Base-by-base conservation (phyloP, 2,113 vertebrate species). In the Rhynchopsitta pachyrhyncha region DNA sequence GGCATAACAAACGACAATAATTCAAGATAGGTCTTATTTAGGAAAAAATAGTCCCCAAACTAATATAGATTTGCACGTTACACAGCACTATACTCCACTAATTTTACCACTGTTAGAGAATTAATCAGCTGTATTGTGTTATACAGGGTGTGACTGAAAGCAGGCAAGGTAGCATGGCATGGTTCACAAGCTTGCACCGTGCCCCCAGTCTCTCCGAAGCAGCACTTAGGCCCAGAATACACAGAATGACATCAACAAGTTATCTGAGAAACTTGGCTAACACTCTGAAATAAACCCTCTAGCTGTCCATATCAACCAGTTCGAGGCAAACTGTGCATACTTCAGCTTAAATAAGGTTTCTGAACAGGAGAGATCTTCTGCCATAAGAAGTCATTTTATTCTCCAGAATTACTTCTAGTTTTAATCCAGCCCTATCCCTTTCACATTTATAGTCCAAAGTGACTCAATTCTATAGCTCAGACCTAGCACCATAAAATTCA, bases 231-330 rank as follows among this genome's bases (percentile, higher is more conserved):
- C 70, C 84, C 88, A 71, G 85, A 84, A 90, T 29, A 91, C 9
- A 44, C 23, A 35, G 47, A 84, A 75, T 67, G 77, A 91, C 86
- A 95, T 89, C 94, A 95, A 97, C 68, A 88, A 93, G 87, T 93
- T 90, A 92, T 63, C 79, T 47, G 52, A 87, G 68, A 97, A 93
- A 92, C 80, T 62, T 91, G 90, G 85, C 76, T 79, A 88, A 76
- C 46, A 15, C 53, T 90, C 76, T 33, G 63, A 81, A 88, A 63
- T 41, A 85, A 94, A 78, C 19, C 92, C 84, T 1, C 6, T 59
- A 82, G 84, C 86, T 88, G 80, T 70, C 90, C 88, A 3, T 83
- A 53, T 53, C 80, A 60, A 89, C 78, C 67, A 41, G 91, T 63
- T 85, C 70, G 90, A 92, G 73, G 82, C 68, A 79, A 96, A 93